Conservation (phyloP, 2,113 vertebrate species). For the Campylomormyrus tamandua region DNA sequence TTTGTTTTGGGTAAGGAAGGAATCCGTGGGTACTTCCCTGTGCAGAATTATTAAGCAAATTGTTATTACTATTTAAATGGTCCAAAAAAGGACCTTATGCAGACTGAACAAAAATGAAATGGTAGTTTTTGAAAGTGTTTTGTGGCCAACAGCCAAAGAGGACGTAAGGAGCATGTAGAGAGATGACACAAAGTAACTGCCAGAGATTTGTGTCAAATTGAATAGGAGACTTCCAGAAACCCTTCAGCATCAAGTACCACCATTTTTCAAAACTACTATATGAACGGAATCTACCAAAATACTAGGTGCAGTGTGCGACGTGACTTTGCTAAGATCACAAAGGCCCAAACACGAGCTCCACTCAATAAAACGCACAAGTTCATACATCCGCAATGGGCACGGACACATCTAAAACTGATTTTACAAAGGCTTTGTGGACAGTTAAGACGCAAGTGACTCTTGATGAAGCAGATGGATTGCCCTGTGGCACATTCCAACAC, state of each 20-base stretch:
- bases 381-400: neutral
- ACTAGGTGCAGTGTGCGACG: no score
- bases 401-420: neutral
- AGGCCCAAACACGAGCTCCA: neutral
- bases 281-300: neutral
- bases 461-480: no score
- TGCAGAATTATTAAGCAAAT: neutral
- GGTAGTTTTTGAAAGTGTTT: neutral
- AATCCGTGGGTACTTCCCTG: neutral
- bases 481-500: no score
- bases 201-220: neutral
- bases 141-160: neutral
- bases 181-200: neutral
- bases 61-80: neutral
- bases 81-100: neutral
- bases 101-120: neutral
- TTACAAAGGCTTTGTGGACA: no score
- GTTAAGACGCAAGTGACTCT: no score
- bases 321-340: neutral
- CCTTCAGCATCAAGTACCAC: neutral
- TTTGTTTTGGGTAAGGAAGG: neutral
- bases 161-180: neutral
- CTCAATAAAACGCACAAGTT: neutral
- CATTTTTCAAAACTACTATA: neutral
- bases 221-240: neutral